Evolutionary conservation across 2,888 invertebrate genomes (phyloP).

Genomic region (Eulithis testata): DNA sequence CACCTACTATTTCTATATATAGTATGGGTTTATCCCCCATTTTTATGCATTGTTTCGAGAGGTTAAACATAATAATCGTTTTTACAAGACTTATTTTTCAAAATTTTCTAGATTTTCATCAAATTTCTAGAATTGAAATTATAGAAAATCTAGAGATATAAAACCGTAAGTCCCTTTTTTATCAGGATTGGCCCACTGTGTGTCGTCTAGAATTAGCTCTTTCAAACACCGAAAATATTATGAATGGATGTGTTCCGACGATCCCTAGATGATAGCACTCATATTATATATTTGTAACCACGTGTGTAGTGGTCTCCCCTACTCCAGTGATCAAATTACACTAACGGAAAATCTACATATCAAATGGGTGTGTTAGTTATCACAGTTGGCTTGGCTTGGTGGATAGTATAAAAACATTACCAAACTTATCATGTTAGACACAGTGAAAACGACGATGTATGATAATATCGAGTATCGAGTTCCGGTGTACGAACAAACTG

Average conservation of each 20-base stretch:
- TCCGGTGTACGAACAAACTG: too few species aligned
- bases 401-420: slow-evolving; percentile 1
- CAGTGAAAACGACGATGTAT: too few species aligned
- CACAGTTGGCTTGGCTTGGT: neutral
- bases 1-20: neutral
- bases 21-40: neutral
- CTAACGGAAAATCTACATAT: slow-evolving; percentile 10
- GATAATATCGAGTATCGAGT: too few species aligned
- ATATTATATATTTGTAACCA: slow-evolving; percentile 6
- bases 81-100: too few species aligned
- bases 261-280: neutral
- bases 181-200: too few species aligned
- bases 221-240: neutral
- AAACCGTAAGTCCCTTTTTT: too few species aligned
- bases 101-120: too few species aligned
- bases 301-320: slow-evolving; percentile 14
- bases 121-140: too few species aligned
- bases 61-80: too few species aligned
- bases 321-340: slow-evolving; percentile 9
- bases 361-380: slow-evolving; percentile 18
- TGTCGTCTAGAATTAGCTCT: neutral
- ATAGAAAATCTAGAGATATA: too few species aligned
- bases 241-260: neutral
- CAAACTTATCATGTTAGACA: too few species aligned
- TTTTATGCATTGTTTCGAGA: too few species aligned